Conservation (phyloP, 1,140 invertebrate genomes). For the Euura saliciscinereae region DNA sequence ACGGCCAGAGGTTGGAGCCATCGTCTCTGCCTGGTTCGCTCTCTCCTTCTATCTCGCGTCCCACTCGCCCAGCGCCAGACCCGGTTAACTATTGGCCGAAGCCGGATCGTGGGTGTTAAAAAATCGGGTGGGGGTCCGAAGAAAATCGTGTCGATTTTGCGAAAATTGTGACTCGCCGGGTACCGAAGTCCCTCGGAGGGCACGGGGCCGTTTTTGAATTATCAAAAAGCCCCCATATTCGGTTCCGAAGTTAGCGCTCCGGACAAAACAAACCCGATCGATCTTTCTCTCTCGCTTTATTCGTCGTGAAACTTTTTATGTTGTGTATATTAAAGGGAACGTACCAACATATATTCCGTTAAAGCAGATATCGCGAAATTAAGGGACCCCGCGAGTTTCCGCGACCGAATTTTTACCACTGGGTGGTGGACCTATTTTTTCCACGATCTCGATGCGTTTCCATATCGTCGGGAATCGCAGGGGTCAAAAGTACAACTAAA, state of each 20-base stretch:
- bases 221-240: background rate
- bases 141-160: background rate
- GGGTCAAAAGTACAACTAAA: too few relatives aligned
- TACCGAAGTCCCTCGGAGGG: too few relatives aligned
- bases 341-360: slow-evolving; percentile 49
- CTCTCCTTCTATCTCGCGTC: slow-evolving; percentile 35
- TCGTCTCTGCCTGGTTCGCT: slow-evolving; percentile 47
- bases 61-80: slow-evolving; percentile 22
- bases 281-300: slow-evolving; percentile 46
- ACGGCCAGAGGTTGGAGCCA: slow-evolving; percentile 45
- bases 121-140: background rate
- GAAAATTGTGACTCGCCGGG: too few relatives aligned
- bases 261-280: slow-evolving; percentile 2
- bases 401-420: too few relatives aligned
- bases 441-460: too few relatives aligned
- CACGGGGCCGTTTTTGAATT: background rate
- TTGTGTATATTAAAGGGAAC: slow-evolving; percentile 57
- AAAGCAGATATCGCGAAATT: slow-evolving; percentile 52
- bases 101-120: background rate
- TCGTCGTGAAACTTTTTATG: slow-evolving; percentile 58
- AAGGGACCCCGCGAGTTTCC: slow-evolving; percentile 24
- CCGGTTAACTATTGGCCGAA: background rate
- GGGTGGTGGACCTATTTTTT: too few relatives aligned
- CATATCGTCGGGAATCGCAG: too few relatives aligned
- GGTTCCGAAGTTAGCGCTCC: slow-evolving; percentile 1